phyloP scores from a whole-genome alignment of 2,888 invertebrate species.

The Pammene fasciana region DNA sequence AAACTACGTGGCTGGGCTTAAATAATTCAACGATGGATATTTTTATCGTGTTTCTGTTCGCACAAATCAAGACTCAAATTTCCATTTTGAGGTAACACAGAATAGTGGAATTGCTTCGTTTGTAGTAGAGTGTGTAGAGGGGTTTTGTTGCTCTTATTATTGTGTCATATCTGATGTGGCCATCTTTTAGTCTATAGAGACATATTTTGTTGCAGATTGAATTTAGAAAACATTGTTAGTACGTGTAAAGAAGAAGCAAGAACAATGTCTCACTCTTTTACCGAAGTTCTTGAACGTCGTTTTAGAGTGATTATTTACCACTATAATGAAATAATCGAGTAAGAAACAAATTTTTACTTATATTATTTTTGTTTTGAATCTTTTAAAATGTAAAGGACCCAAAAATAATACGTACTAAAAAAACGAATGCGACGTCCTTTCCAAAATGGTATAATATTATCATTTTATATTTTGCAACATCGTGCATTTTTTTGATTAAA shows the following conservation, averaged over 20 bases:
- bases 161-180: no score
- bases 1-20: constrained; percentile 61
- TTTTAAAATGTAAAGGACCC: no score
- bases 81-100: constrained; percentile 59
- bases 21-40: constrained; percentile 62
- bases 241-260: constrained; percentile 49
- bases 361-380: not conserved
- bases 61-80: constrained; percentile 63
- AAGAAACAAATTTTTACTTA: constrained; percentile 38
- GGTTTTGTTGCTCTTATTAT: no score
- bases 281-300: constrained; percentile 44
- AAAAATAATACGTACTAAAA: no score
- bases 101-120: not conserved
- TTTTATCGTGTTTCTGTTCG: constrained; percentile 58
- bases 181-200: not conserved
- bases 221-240: constrained; percentile 52
- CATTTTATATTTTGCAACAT: no score
- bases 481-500: no score
- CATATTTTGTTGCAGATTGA: constrained; percentile 29
- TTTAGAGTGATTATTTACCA: constrained; percentile 50
- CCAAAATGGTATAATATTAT: no score
- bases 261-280: constrained; percentile 34
- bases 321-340: constrained; percentile 50
- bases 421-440: no score
- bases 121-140: not conserved